phyloP scores from a whole-genome alignment of 1,140 invertebrate genomes.

The Anadara kagoshimensis region DNA sequence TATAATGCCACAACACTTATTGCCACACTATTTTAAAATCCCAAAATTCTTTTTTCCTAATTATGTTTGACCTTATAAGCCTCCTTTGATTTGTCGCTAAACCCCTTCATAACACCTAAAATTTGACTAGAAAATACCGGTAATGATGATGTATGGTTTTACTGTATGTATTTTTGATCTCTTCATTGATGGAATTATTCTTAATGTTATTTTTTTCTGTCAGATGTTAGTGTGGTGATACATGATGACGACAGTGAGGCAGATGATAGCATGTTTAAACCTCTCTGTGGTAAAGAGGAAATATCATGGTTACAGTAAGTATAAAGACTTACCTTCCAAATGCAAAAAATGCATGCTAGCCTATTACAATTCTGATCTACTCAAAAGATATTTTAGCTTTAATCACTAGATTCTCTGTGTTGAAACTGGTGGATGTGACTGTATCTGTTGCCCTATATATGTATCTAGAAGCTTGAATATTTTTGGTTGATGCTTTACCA shows the following conservation, averaged over 20 bases:
- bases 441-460: neutral
- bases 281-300: constrained; percentile 31
- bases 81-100: no score
- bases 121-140: neutral
- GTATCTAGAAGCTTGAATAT: neutral
- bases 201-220: neutral
- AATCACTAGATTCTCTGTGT: neutral
- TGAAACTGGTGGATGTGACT: neutral
- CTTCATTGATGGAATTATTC: neutral
- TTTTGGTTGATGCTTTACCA: neutral
- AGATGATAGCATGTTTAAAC: constrained; percentile 28
- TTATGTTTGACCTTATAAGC: no score
- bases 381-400: neutral
- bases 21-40: no score
- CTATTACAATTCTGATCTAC: neutral
- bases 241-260: neutral
- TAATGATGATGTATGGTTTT: neutral
- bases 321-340: no score
- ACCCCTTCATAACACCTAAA: no score
- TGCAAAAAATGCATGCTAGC: neutral
- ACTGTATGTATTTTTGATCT: neutral
- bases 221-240: constrained; percentile 22
- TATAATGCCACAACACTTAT: neutral
- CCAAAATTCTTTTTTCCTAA: no score
- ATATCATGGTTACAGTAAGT: constrained; percentile 29